Percentiles rank a stretch among this genome's conserved stretches.
These are phyloP conservation scores for Neoarius graeffei DNA, from an alignment of 2,113 vertebrate species.

Conservation along the genomic window DNA sequence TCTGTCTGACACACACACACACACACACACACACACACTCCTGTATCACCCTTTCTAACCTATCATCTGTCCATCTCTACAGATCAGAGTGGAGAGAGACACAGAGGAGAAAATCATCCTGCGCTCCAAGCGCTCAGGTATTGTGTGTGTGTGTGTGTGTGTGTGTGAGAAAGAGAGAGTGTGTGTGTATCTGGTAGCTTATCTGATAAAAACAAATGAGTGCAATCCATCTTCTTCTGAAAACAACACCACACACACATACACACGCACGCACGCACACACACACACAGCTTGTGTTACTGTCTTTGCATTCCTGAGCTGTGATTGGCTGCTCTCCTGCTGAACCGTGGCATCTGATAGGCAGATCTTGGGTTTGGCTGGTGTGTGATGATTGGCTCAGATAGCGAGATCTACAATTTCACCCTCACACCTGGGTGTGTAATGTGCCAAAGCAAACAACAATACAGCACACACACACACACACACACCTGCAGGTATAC, in stretches of 20 bases:
- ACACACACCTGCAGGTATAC: conserved; percentile 18
- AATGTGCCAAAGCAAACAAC: conserved; percentile 43
- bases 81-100: conserved; percentile 39
- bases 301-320: conserved; percentile 31
- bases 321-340: conserved; percentile 35
- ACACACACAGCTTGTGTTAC: conserved; percentile 25
- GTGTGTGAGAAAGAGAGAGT: conserved; percentile 20
- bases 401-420: conserved; percentile 40
- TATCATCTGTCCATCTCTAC: conserved; percentile 30
- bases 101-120: conserved; percentile 47
- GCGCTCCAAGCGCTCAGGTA: conserved; percentile 58
- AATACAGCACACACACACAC: conserved; percentile 24
- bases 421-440: conserved; percentile 45
- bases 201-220: conserved; percentile 23
- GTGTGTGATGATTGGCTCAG: conserved; percentile 39
- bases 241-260: background rate
- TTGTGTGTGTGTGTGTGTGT: conserved; percentile 27
- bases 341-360: conserved; percentile 43
- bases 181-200: conserved; percentile 10
- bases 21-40: conserved; percentile 1
- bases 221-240: conserved; percentile 23
- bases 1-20: background rate
- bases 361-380: conserved; percentile 44
- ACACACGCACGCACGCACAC: conserved; percentile 8
- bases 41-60: background rate